phyloP scores from a whole-genome alignment of 2,888 invertebrate genomes.

The Drosophila stalkeri region DNA sequence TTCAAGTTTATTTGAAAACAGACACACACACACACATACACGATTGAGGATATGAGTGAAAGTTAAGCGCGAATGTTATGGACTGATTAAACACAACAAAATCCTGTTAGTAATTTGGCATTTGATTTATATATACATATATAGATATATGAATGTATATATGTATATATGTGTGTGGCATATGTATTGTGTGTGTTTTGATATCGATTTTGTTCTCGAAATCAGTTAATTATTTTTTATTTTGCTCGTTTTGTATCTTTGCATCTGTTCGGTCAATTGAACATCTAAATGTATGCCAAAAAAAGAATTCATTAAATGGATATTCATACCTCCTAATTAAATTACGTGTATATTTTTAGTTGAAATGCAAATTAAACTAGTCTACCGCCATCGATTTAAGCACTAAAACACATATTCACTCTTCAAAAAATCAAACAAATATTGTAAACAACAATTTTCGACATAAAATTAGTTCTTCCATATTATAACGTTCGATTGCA shows the following conservation, averaged over 20 bases:
- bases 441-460: slow-evolving; percentile 33
- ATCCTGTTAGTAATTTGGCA: slow-evolving; percentile 58
- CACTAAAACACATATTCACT: slow-evolving; percentile 39
- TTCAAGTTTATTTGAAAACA: slow-evolving; percentile 32
- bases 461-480: slow-evolving; percentile 15
- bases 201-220: slow-evolving; percentile 67
- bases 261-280: slow-evolving; percentile 30
- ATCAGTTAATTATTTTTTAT: slow-evolving; percentile 25
- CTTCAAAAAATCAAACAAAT: slow-evolving; percentile 25
- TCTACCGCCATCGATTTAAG: slow-evolving; percentile 53
- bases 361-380: slow-evolving; percentile 48
- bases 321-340: slow-evolving; percentile 43
- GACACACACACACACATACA: slow-evolving; percentile 7
- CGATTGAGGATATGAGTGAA: slow-evolving; percentile 21
- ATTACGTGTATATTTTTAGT: slow-evolving; percentile 66
- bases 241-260: slow-evolving; percentile 27
- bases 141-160: slow-evolving; percentile 14
- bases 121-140: slow-evolving; percentile 66
- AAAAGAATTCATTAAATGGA: slow-evolving; percentile 55
- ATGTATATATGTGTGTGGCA: slow-evolving; percentile 1
- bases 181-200: slow-evolving; percentile 49
- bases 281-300: slow-evolving; percentile 63
- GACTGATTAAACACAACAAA: slow-evolving; percentile 61
- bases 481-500: slow-evolving; percentile 57
- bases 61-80: slow-evolving; percentile 61